Evolutionary conservation across 1,140 invertebrate genomes (phyloP), one percentile per base, ranked within the genome.

Genomic region (Armadillidium nasatum): DNA sequence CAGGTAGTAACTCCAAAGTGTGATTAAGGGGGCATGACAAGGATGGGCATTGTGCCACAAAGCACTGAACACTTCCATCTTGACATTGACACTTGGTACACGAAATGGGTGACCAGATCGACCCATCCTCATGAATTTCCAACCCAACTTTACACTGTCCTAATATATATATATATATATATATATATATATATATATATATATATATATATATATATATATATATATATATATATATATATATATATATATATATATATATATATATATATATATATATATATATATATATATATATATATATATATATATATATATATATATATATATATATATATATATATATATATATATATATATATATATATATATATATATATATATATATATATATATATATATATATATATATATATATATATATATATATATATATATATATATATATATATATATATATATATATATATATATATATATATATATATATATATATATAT

Each of bases 1-100:
- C 60, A 67, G 73, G 73, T 45, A 67, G 60, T 54, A 67, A 21
- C 60, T 74, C 73, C 21, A 74, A 23, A 23, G 73, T 66, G 43
- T 74, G 73, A 23, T 74, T 74, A 0, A 67, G 43, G 21, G 73
- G 73, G n/a, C 73, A 74, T 4, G 68, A 54, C 73, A 74, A 44
- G 22, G 54, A 67, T 43, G 46, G 73, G 66, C 73, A 74, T 44
- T 74, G 54, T 23, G 73, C 73, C 1, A 74, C 23, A 67, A 60
- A 74, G 43, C 73, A 74, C 7, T 67, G 73, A 2, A 74, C 73
- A 44, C 44, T 44, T 33, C 73, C 73, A 67, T 74, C 60, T 7
- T 67, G 46, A 33, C 73, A 74, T 43, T 74, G 73, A 44, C 73
- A 74, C 60, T 74, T 74, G n/a, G 73, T 74, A 44, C 73, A 74